Evolutionary conservation across 2,797 vertebrate species (phyloP), one percentile per base, ranked within the genome.

Genomic region (Mustela erminea): DNA sequence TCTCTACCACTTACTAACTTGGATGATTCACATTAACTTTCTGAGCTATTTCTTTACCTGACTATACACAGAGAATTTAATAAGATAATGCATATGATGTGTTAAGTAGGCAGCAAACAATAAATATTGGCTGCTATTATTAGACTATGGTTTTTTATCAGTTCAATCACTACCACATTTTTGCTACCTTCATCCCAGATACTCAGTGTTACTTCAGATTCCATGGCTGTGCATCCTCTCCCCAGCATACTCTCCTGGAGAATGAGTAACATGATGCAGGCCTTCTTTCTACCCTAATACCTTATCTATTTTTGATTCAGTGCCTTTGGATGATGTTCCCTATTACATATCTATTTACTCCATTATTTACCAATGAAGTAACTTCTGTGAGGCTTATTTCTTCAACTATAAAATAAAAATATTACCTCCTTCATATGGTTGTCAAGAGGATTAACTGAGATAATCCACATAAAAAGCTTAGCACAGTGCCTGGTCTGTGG

Each of bases 331-430:
- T 68, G 41, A 52, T 86, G 20, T 52, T 80, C 46, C 20, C 68
- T 92, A 29, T 58, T 80, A 80, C 10, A 58, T 75, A 21, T 32
- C 49, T 87, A 1, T 60, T 83, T 35, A 72, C 21, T 74, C 38
- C 41, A 74, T 32, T 84, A 14, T 88, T 93, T 68, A 80, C 3
- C 27, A 90, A 27, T 72, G 49, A 62, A 15, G 35, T 78, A n/a
- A 81, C 9, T 38, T 94, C 35, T 72, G 17, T 74, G 38, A 75
- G 23, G 41, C 46, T 91, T 87, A 74, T 46, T 83, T 95, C 62
- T 97, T 87, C 46, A 94, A 68, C 14, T 94, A 7, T 64, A 87
- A 72, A 92, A 92, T 89, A 54, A 41, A 91, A 94, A 68, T 58
- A 77, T 70, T 93, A 41, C 56, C 5, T 87, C 52, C 17, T 95